Base-by-base conservation (phyloP, 1,140 invertebrate genomes). In the Mizuhopecten yessoensis region DNA sequence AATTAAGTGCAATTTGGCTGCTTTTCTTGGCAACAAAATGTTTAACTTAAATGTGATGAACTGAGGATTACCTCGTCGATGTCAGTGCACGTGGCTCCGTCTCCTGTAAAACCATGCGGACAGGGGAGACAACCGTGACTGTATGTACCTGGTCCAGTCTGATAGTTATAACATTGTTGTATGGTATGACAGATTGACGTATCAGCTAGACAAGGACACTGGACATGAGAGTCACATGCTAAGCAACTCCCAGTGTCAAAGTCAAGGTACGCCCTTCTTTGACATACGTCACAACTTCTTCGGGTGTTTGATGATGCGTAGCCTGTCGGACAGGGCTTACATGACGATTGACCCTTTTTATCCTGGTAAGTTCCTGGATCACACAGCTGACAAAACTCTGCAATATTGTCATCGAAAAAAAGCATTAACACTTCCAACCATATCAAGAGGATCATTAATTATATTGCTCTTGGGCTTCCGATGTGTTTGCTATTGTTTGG, bases 101-200 rank as follows among this genome's bases (percentile, higher is more conserved):
- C 98, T 33, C 98, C 98, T 29, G 97, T 97, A 95, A 98, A 98
- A n/a, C 98, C 98, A 20, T 96, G 88, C 1, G 98, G 98, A 97
- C 98, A 99, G 0, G 97, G 96, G 7, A 98, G 98, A 96, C 98
- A 99, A 13, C 91, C 97, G 92, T 89, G 45, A 1, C 33, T 88
- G 49, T 88, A 75, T 75, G 57, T 75, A 75, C 11, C 11, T 7
- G 23, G 57, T 75, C 57, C 57, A 23, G 57, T 75, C 57, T 75
- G 57, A 13, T 75, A 75, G 57, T 75, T 75, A 29, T 75, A 29
- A 75, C 57, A 75, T 29, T 75, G 57, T 7, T 20, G 33, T 57
- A 20, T 88, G 86, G 34, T 89, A 91, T 88, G 92, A 94, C n/a
- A 90, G 89, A 36, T 34, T 42, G 20, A 36, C 1, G 89, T 87